Base-by-base conservation (phyloP, 2,113 vertebrate genomes). In the Danio rerio region DNA sequence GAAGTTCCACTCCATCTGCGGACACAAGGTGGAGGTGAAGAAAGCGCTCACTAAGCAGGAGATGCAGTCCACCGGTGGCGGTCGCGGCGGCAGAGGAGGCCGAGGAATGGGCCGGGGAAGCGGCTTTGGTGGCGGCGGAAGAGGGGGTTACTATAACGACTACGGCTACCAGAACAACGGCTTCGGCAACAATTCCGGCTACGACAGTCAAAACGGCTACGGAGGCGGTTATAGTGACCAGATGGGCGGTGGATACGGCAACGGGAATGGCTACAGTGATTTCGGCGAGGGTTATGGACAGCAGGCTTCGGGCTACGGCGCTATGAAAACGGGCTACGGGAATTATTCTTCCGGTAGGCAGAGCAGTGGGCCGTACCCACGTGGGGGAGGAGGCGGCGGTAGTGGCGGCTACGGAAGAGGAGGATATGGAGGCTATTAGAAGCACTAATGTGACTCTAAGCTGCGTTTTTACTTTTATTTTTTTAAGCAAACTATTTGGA, bases 11-110 rank as follows among this genome's bases (percentile, higher is more conserved):
- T 94, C 94, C 0, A 95, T 96, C 90, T 95, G 95, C 87, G 95
- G 95, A 82, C 95, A 96, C 87, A 94, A 95, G 78, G 95, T 96
- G 79, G 95, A 96, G 87, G 95, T 96, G 50, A 96, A 96, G 90
- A 96, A 96, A 78, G 95, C 95, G n/a, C 95, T 96, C 74, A 95
- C 95, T 62, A 94, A 94, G 84, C 94, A 96, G 86, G 95, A 96
- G 83, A 96, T 96, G 91, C 94, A 96, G 91, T 91, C 6, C 12
- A 86, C 91, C 47, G 94, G 90, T 12, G 94, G 90, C 13, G 94
- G 95, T 20, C 93, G 94, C 31, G 91, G 88, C 87, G 91, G 93
- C 5, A 83, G 87, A 4, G 89, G 92, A 6, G 88, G 90, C 7
- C 78, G 93, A 55, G 87, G 89, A 63, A 86, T 86, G 83, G 78